Evolutionary conservation across 1,140 invertebrate genomes (phyloP).

Genomic region (Drosophila athabasca): DNA sequence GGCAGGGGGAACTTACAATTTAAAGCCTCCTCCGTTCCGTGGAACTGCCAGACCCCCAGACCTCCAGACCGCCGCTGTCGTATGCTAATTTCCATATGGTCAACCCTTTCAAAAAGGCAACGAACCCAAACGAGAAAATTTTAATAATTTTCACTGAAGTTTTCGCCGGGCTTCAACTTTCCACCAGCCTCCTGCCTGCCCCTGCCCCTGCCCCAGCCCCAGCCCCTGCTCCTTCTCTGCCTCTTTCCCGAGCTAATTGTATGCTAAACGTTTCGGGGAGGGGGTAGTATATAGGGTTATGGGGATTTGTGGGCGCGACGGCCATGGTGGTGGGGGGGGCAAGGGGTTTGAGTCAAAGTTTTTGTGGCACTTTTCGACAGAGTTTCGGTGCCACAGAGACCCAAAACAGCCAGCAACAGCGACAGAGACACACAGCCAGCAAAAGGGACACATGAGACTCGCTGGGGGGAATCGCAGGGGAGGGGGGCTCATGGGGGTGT

Average conservation of each 20-base stretch:
- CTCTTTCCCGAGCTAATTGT: conserved; percentile 72
- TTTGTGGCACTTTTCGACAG: conserved; percentile 60
- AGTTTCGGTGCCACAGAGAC: conserved; percentile 32
- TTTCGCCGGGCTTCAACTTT: conserved; percentile 59
- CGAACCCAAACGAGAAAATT: conserved; percentile 65
- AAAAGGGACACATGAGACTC: conserved; percentile 53
- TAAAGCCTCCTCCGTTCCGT: conserved; percentile 33
- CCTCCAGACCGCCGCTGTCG: conserved; percentile 47
- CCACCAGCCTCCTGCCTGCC: conserved; percentile 5
- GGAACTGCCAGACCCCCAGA: conserved; percentile 5
- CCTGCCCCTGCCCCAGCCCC: too few species aligned
- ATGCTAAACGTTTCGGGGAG: conserved; percentile 72
- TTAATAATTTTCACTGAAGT: conserved; percentile 79
- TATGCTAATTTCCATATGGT: conserved; percentile 83
- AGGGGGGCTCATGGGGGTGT: not conserved
- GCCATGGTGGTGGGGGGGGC: not conserved
- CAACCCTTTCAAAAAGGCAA: conserved; percentile 68
- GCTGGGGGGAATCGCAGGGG: not conserved
- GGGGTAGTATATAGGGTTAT: not conserved
- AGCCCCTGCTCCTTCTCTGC: conserved; percentile 14
- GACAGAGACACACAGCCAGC: conserved; percentile 35
- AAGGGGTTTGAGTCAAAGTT: conserved; percentile 58
- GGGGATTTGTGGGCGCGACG: too few species aligned
- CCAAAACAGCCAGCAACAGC: conserved; percentile 14
- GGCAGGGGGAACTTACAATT: conserved; percentile 52